Conservation (phyloP, 2,113 vertebrate genomes). For the Centropus bengalensis region DNA sequence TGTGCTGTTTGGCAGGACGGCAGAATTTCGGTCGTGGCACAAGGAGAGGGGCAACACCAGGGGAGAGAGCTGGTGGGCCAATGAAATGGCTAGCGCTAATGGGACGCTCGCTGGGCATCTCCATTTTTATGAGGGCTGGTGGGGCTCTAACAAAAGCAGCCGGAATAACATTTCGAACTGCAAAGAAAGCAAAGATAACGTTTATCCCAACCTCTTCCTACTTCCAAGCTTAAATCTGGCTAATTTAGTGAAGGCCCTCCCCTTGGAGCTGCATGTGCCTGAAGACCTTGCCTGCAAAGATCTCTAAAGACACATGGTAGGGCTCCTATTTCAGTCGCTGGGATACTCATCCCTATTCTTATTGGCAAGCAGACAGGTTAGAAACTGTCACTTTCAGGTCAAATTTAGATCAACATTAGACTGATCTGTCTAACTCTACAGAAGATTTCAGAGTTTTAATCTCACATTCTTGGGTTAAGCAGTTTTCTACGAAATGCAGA, state of each 20-base stretch:
- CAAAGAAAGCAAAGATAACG: background rate
- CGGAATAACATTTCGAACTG: slow-evolving; percentile 82
- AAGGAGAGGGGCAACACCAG: slow-evolving; percentile 78
- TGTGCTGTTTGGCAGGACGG: slow-evolving; percentile 90
- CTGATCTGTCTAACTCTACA: background rate
- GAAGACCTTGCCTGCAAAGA: background rate
- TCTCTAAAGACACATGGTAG: background rate
- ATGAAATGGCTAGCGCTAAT: slow-evolving; percentile 80
- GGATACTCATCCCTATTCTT: background rate
- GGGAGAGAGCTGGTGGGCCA: slow-evolving; percentile 81
- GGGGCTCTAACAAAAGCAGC: slow-evolving; percentile 83
- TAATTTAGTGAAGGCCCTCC: background rate
- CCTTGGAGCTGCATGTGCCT: accelerated
- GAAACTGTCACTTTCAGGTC: background rate
- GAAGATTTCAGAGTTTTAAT: background rate
- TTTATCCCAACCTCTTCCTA: background rate
- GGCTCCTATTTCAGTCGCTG: background rate
- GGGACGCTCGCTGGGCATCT: slow-evolving; percentile 87
- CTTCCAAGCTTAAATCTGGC: background rate
- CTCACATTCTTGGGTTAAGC: background rate
- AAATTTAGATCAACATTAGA: background rate
- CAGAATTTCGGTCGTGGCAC: slow-evolving; percentile 79
- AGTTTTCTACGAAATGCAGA: background rate
- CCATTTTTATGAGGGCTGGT: slow-evolving; percentile 88
- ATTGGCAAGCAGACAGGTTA: background rate